Evolutionary conservation across 2,797 vertebrate genomes (phyloP).

Genomic region (Enteromius trimaculatus): DNA sequence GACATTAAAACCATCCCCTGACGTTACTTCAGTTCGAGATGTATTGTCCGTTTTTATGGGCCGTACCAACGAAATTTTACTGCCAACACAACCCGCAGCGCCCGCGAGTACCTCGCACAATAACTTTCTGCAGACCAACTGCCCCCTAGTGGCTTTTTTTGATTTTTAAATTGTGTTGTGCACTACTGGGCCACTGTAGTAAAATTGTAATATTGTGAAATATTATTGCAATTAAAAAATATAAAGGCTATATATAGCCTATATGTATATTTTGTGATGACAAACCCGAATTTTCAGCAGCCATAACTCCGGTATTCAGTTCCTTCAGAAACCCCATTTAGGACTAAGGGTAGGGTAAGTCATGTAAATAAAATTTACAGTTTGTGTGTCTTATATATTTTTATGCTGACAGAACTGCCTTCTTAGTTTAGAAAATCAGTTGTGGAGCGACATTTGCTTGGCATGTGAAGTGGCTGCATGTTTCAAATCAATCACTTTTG

Average conservation of each 20-base stretch:
- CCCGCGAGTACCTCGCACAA: too few relatives aligned
- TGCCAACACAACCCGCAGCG: too few relatives aligned
- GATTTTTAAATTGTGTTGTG: too few relatives aligned
- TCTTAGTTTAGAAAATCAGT: background rate
- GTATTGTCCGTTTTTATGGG: too few relatives aligned
- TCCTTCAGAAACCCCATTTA: background rate
- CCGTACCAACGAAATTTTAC: too few relatives aligned
- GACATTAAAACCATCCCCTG: too few relatives aligned
- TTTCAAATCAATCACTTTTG: constrained; percentile 13
- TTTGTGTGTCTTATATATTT: background rate
- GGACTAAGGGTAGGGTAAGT: background rate
- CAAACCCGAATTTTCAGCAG: background rate
- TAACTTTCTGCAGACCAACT: too few relatives aligned
- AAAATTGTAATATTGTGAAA: background rate
- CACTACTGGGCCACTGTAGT: too few relatives aligned
- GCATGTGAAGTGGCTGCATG: background rate
- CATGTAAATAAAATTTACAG: background rate
- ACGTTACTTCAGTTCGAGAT: too few relatives aligned
- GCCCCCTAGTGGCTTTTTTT: too few relatives aligned
- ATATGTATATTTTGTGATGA: background rate
- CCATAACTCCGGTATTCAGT: background rate
- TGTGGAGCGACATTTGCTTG: background rate
- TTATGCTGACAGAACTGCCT: background rate
- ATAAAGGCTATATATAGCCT: too few relatives aligned
- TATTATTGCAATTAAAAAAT: background rate